Percentiles rank a stretch among this genome's conserved stretches.
phyloP scores from a whole-genome alignment of 2,888 invertebrate genomes.

The Brenthis daphne region DNA sequence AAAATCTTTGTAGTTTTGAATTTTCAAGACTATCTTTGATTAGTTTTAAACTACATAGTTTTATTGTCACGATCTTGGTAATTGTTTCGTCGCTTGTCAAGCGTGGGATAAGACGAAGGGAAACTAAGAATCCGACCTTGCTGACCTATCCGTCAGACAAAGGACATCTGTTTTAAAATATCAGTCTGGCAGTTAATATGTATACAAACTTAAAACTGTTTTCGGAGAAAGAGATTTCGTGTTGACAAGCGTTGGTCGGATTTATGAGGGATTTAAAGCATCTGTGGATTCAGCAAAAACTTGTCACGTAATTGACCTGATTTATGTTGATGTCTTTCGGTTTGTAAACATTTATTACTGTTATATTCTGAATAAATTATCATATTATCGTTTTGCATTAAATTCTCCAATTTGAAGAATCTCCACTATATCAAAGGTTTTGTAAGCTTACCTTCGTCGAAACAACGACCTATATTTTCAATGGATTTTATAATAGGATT shows the following conservation, averaged over 20 bases:
- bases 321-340: constrained; percentile 39
- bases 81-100: constrained; percentile 74
- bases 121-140: constrained; percentile 71
- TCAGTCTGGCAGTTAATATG: constrained; percentile 71
- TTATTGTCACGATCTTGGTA: constrained; percentile 68
- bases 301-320: constrained; percentile 41
- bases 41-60: constrained; percentile 56
- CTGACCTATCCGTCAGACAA: constrained; percentile 77
- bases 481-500: constrained; percentile 29
- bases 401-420: no score
- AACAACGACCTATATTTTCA: constrained; percentile 13
- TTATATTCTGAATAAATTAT: neutral
- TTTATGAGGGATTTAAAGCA: constrained; percentile 44
- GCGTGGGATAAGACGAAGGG: constrained; percentile 59
- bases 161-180: constrained; percentile 80
- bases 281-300: constrained; percentile 40
- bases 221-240: constrained; percentile 43
- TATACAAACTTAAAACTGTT: constrained; percentile 51
- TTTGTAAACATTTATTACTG: constrained; percentile 36
- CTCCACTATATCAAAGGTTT: no score
- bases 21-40: constrained; percentile 57
- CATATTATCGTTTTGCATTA: no score
- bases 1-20: constrained; percentile 4
- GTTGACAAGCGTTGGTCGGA: constrained; percentile 43
- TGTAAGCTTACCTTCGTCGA: neutral